Conservation (phyloP, 2,888 invertebrate genomes). For the Aleiodes alternator region DNA sequence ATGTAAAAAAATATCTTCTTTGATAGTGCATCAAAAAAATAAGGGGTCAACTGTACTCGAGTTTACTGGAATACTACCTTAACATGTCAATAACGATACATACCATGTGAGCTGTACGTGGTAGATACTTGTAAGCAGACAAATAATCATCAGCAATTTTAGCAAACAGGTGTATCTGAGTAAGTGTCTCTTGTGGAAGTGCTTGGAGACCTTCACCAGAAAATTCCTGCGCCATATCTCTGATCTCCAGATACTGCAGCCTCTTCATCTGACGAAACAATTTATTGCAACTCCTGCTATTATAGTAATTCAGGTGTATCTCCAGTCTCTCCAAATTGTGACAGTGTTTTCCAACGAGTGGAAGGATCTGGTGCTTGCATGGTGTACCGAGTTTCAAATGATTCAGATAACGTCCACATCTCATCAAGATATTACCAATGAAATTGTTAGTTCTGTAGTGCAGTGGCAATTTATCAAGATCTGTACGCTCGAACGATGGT, state of each 20-base stretch:
- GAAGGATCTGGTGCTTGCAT: background rate
- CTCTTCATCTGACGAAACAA: background rate
- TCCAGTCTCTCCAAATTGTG: conserved; percentile 22
- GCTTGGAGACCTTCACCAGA: background rate
- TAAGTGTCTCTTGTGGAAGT: background rate
- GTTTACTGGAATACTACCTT: too few species aligned
- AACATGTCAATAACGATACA: background rate
- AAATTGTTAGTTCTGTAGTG: background rate
- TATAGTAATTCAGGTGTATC: background rate
- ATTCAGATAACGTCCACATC: conserved; percentile 38
- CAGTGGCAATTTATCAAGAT: background rate
- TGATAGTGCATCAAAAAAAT: too few species aligned
- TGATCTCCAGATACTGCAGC: background rate
- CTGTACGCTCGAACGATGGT: too few species aligned
- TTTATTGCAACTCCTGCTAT: background rate
- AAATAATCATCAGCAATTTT: background rate
- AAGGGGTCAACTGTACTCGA: too few species aligned
- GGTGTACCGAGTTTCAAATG: background rate
- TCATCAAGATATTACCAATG: conserved; percentile 8
- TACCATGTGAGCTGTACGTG: conserved; percentile 15
- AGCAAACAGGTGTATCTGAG: background rate
- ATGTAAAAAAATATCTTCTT: too few species aligned
- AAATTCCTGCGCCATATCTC: background rate
- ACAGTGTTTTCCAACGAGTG: conserved; percentile 9
- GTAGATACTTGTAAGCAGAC: background rate